Conservation (phyloP, 37 sponge, comb jelly and placozoan species). For the Aphrocallistes beatrix region DNA sequence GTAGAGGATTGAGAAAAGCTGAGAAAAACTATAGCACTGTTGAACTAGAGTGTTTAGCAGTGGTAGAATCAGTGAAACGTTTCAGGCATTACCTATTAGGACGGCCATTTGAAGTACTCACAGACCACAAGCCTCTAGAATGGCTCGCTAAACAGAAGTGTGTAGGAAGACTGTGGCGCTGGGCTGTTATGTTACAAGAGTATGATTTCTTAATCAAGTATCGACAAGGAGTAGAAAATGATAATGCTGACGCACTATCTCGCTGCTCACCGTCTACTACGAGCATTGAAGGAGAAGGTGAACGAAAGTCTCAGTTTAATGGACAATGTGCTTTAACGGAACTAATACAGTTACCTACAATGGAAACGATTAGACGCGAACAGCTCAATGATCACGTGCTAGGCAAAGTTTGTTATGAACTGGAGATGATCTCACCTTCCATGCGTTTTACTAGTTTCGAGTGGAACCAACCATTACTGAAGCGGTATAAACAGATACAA, state of each 20-base stretch:
- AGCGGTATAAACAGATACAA: constrained; percentile 37
- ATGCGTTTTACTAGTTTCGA: background rate
- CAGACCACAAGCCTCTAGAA: background rate
- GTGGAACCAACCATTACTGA: constrained; percentile 27
- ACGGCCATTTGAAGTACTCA: background rate
- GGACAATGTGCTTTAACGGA: background rate
- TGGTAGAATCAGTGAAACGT: background rate
- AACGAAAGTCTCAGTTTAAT: background rate
- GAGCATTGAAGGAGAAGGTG: background rate
- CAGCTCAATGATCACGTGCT: background rate
- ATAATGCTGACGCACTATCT: constrained; percentile 43
- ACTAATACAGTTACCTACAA: background rate
- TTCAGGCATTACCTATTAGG: background rate
- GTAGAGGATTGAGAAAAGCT: background rate
- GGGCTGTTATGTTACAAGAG: constrained; percentile 35
- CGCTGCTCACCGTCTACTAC: background rate
- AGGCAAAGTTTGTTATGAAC: background rate
- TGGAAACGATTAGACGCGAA: background rate
- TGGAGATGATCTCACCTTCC: background rate
- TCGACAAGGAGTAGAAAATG: constrained; percentile 26
- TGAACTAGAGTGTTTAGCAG: background rate
- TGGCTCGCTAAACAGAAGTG: constrained; percentile 2
- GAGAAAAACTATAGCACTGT: background rate
- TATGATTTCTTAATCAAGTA: constrained; percentile 30
- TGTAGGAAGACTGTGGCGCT: constrained; percentile 30